A percentile compares a stretch with the other conserved stretches of the same genome.
Evolutionary conservation across 2,888 invertebrate species (phyloP).

Genomic region (Venusia cambrica): DNA sequence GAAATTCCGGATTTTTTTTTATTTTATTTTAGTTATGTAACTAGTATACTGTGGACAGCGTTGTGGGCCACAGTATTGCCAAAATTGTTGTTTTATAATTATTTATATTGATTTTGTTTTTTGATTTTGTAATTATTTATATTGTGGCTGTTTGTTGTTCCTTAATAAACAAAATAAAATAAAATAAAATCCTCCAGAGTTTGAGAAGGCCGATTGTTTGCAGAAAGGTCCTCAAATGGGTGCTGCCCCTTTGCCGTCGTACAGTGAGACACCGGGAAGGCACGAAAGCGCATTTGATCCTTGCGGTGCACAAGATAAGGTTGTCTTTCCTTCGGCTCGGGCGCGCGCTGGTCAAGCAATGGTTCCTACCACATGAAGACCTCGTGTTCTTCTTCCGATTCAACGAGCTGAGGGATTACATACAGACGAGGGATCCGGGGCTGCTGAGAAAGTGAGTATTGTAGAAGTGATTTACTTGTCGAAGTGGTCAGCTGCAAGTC

Average conservation of each 20-base stretch:
- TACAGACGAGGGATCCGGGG: slow-evolving; percentile 75
- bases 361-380: slow-evolving; percentile 83
- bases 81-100: too few species aligned
- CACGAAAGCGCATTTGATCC: slow-evolving; percentile 83
- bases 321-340: slow-evolving; percentile 81
- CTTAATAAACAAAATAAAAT: too few species aligned
- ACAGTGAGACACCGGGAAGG: slow-evolving; percentile 84
- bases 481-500: neutral
- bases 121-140: slow-evolving; percentile 12
- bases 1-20: too few species aligned
- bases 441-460: slow-evolving; percentile 82
- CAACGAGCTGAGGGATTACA: slow-evolving; percentile 82
- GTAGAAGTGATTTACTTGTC: neutral
- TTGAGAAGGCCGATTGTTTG: too few species aligned
- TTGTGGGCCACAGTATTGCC: too few species aligned
- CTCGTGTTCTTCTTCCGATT: slow-evolving; percentile 85
- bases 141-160: too few species aligned
- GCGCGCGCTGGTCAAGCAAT: slow-evolving; percentile 79
- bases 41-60: too few species aligned
- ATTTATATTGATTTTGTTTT: neutral
- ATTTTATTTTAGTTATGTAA: too few species aligned
- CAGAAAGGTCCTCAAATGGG: slow-evolving; percentile 81
- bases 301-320: slow-evolving; percentile 80
- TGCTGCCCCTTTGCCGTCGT: slow-evolving; percentile 82
- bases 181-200: too few species aligned